Percentiles rank a stretch among this genome's conserved stretches.
phyloP scores from a whole-genome alignment of 2,797 vertebrate species.

The Synaphobranchus kaupii region DNA sequence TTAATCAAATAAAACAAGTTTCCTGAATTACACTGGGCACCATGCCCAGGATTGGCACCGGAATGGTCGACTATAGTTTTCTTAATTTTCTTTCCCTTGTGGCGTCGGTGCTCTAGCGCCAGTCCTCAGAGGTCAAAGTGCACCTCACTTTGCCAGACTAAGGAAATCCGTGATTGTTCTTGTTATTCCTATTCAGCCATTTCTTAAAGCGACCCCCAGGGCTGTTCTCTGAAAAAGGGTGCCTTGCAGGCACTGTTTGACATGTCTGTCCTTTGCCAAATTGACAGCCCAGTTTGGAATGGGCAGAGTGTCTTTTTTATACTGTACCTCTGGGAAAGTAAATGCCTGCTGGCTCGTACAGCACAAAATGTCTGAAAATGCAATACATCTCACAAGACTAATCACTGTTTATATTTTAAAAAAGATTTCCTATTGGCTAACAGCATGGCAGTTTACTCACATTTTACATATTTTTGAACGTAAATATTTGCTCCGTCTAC shows the following conservation, averaged over 20 bases:
- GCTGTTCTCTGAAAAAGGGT: neutral
- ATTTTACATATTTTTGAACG: neutral
- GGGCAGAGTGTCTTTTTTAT: neutral
- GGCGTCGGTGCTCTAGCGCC: conserved; percentile 34
- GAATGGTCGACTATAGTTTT: conserved; percentile 12
- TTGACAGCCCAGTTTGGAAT: neutral
- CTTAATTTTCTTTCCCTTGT: conserved; percentile 33
- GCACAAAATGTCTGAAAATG: neutral
- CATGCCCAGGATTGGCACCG: conserved; percentile 51
- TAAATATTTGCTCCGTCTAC: neutral
- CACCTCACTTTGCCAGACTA: conserved; percentile 1
- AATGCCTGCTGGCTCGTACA: neutral
- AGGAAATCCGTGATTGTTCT: neutral
- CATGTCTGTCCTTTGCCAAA: neutral
- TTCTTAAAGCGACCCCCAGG: neutral
- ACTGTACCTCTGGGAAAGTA: neutral
- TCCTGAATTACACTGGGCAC: conserved; percentile 63
- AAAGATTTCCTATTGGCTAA: neutral
- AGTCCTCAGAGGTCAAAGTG: conserved; percentile 41
- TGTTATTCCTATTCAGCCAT: neutral
- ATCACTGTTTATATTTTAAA: neutral
- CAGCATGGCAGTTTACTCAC: neutral
- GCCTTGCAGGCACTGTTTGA: no score
- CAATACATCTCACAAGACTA: neutral
- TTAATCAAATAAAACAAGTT: conserved; percentile 44